Conservation (phyloP, 2,797 vertebrate species). For the Chelon labrosus region DNA sequence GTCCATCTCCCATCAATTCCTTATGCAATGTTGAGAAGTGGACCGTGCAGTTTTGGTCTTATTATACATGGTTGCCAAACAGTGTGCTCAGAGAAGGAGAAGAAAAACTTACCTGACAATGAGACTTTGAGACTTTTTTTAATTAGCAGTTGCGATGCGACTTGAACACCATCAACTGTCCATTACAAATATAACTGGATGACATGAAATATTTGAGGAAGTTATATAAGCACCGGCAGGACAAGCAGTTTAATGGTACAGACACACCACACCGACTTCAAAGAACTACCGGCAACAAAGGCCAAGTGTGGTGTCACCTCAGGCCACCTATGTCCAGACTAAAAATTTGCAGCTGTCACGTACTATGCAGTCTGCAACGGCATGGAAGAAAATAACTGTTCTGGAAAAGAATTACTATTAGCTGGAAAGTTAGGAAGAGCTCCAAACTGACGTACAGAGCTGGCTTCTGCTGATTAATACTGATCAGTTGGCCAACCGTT, state of each 20-base stretch:
- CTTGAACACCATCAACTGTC: neutral
- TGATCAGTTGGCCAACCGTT: too few relatives aligned
- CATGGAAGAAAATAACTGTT: too few relatives aligned
- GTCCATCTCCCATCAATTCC: conserved; percentile 49
- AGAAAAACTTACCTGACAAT: neutral
- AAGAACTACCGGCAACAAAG: too few relatives aligned
- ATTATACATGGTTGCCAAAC: conserved; percentile 26
- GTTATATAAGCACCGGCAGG: neutral
- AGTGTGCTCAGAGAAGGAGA: conserved; percentile 21
- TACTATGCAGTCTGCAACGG: too few relatives aligned
- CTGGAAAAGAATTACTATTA: too few relatives aligned
- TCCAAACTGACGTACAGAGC: too few relatives aligned
- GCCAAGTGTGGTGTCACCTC: too few relatives aligned
- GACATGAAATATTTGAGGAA: neutral
- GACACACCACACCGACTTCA: too few relatives aligned
- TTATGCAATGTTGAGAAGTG: conserved; percentile 74
- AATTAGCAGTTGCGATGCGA: neutral
- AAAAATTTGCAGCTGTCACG: too few relatives aligned
- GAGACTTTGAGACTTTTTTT: neutral
- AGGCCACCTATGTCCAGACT: too few relatives aligned
- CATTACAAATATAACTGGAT: neutral
- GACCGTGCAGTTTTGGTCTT: conserved; percentile 63
- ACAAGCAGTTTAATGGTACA: neutral
- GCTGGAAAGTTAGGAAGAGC: too few relatives aligned
- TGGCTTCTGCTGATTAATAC: too few relatives aligned